Evolutionary conservation across 2,888 invertebrate species (phyloP).

Genomic region (Stratiomys singularior): DNA sequence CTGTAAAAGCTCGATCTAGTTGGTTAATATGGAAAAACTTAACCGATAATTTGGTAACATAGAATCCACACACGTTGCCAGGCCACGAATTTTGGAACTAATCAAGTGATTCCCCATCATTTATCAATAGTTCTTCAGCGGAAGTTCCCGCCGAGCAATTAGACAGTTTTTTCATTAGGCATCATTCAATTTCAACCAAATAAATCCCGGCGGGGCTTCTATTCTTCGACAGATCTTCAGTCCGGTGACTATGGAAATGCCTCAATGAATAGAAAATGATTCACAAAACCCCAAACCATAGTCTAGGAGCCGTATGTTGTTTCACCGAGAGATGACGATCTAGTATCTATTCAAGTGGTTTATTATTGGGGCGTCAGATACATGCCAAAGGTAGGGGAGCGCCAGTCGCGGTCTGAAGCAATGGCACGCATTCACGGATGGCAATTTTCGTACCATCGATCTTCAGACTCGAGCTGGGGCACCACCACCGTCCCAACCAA

Average conservation of each 20-base stretch:
- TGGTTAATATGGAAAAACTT: no score
- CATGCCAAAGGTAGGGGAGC: conserved; percentile 9
- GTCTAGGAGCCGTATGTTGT: neutral
- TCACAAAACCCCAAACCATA: conserved; percentile 3
- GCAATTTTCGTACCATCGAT: neutral
- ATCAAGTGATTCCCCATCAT: neutral
- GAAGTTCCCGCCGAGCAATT: conserved; percentile 3
- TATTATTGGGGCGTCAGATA: neutral
- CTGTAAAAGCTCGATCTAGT: no score
- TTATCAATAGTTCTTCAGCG: neutral
- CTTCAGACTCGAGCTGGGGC: no score
- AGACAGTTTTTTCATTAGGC: neutral
- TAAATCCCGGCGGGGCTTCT: neutral
- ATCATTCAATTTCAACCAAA: neutral
- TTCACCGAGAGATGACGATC: neutral
- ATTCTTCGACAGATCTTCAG: neutral
- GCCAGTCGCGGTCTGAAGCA: neutral
- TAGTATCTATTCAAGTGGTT: conserved; percentile 21
- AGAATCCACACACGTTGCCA: no score
- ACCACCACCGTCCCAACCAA: no score
- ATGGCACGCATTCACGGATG: neutral
- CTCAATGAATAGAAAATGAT: neutral
- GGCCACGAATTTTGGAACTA: no score
- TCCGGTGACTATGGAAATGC: neutral
- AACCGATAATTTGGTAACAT: no score